A percentile compares a stretch with the other conserved stretches of the same genome.
phyloP scores from a whole-genome alignment of 1,140 invertebrate genomes.

The Lineus longissimus region DNA sequence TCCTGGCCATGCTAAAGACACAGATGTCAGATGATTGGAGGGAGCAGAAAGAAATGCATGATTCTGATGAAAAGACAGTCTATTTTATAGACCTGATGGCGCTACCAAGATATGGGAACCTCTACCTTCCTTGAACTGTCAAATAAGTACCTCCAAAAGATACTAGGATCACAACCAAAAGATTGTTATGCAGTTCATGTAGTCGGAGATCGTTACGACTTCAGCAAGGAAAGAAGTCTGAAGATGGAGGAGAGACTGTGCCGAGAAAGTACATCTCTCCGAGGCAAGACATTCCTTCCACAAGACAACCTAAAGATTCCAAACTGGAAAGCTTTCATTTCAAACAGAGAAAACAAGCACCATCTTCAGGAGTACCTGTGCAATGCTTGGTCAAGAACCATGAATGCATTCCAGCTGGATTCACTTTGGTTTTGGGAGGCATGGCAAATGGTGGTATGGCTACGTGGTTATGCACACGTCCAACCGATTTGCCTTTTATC shows the following conservation, averaged over 20 bases:
- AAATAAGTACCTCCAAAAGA: not conserved
- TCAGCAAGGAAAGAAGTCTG: not conserved
- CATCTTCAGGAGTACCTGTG: not conserved
- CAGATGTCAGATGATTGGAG: not conserved
- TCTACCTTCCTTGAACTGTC: not conserved
- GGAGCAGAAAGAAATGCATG: not conserved
- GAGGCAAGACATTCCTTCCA: not conserved
- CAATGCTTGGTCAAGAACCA: not conserved
- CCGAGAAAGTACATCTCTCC: not conserved
- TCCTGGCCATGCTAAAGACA: not conserved
- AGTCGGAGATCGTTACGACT: slow-evolving; percentile 1
- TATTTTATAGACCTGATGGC: slow-evolving; percentile 4
- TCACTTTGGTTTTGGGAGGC: not conserved
- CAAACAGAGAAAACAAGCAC: not conserved
- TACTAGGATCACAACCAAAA: not conserved
- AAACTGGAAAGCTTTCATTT: not conserved
- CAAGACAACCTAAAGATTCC: not conserved
- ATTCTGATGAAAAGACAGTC: not conserved
- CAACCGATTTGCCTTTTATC: too few relatives aligned
- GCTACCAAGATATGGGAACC: not conserved
- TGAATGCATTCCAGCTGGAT: not conserved
- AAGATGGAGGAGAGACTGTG: not conserved
- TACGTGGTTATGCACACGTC: too few relatives aligned
- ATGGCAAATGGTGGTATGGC: too few relatives aligned
- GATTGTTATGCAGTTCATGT: not conserved